Conservation (phyloP, 2,888 invertebrate species). For the Iselma pallidipennis region DNA sequence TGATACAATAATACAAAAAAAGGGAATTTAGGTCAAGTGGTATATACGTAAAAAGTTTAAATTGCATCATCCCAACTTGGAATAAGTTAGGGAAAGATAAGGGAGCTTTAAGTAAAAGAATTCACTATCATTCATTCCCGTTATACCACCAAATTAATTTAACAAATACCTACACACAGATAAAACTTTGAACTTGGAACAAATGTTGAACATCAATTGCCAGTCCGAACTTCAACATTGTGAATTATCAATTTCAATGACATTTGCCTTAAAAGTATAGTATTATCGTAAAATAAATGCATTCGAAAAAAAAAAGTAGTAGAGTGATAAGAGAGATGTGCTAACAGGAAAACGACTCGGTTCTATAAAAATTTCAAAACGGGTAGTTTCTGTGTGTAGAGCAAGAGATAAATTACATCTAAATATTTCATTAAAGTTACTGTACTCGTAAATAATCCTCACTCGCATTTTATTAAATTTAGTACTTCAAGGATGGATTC, state of each 20-base stretch:
- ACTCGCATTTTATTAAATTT: constrained; percentile 6
- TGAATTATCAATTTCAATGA: no score
- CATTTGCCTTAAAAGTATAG: neutral
- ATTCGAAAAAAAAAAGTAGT: neutral
- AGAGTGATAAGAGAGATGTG: neutral
- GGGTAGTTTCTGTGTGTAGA: neutral
- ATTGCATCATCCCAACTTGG: constrained; percentile 45
- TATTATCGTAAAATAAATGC: constrained; percentile 11
- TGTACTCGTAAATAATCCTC: constrained; percentile 2
- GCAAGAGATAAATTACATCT: constrained; percentile 5
- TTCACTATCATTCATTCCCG: constrained; percentile 40
- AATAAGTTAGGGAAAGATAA: constrained; percentile 45
- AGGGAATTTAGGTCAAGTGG: constrained; percentile 43
- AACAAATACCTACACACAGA: constrained; percentile 35
- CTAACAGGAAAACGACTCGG: neutral
- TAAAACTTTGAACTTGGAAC: constrained; percentile 37
- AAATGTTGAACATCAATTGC: constrained; percentile 39
- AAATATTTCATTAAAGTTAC: constrained; percentile 7
- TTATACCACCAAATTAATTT: constrained; percentile 43
- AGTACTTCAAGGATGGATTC: neutral
- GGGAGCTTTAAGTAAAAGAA: constrained; percentile 38
- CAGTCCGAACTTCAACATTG: no score
- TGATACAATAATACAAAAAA: constrained; percentile 40
- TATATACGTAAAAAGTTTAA: constrained; percentile 46
- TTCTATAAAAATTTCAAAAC: neutral